Base-by-base conservation (phyloP, 1,140 invertebrate species). In the Procambarus clarkii region DNA sequence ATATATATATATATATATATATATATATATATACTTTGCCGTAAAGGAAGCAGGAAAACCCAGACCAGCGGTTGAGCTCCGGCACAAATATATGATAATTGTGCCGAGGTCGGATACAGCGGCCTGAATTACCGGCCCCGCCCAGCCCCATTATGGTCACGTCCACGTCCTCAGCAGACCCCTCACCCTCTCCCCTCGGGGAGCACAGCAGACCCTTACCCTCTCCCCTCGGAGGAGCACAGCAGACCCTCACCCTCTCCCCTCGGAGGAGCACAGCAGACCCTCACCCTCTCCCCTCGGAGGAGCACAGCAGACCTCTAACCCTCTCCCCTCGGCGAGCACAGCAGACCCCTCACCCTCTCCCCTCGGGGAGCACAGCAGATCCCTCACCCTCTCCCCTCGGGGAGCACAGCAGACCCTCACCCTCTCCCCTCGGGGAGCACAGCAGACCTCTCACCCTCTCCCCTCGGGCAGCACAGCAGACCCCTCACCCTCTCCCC, bases 61-160 rank as follows among this genome's bases (percentile, higher is more conserved):
- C 8, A 54, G 50, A 81, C 48, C 11, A 81, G 48, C 48, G 54
- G 54, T 74, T 74, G 21, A 74, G 34, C 34, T 74, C n/a, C 24
- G 5, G 7, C 69, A 34, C 21, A 34, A 74, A 74, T 74, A 34
- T 74, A 74, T 74, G 69, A 74, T 74, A 74, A 74, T 74, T 74
- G 69, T 74, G 69, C n/a, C 24, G n/a, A 74, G 69, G 21, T 74
- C 69, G 69, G 69, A 34, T 34, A 74, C 69, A 34, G 24, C 7
- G 69, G 69, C 69, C 64, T 21, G 64, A 69, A 69, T 69, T 69
- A 69, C 64, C 64, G 21, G 64, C 64, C 69, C 69, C 69, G 69
- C 69, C 69, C 69, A 74, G 15, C 15, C 69, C 69, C 24, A 74
- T 74, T 74, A 74, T 34, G 69, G n/a, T 34, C n/a, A 24, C 69